Evolutionary conservation across 2,888 invertebrate genomes (phyloP).

Genomic region (Biston betularia): DNA sequence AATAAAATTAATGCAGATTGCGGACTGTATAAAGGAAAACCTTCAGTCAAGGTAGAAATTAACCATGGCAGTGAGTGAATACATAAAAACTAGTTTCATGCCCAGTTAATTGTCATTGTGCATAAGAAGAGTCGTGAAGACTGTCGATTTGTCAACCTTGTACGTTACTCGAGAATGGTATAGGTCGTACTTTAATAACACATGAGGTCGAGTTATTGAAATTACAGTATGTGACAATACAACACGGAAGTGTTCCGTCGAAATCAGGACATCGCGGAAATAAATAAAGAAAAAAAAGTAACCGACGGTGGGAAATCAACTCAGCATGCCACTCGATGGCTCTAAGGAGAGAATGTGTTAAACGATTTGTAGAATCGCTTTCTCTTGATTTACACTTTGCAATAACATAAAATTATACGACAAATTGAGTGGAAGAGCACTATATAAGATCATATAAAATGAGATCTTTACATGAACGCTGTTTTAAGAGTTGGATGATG

Average conservation of each 20-base stretch:
- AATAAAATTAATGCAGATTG: slow-evolving; percentile 39
- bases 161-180: slow-evolving; percentile 48
- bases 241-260: slow-evolving; percentile 17
- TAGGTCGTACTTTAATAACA: slow-evolving; percentile 14
- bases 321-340: slow-evolving; percentile 9
- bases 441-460: slow-evolving; percentile 16
- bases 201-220: slow-evolving; percentile 15
- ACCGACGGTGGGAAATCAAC: slow-evolving; percentile 26
- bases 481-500: not conserved
- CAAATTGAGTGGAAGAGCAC: slow-evolving; percentile 5
- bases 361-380: slow-evolving; percentile 20
- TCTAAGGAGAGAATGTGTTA: slow-evolving; percentile 28
- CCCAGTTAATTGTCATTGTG: slow-evolving; percentile 37
- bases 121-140: slow-evolving; percentile 50
- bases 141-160: slow-evolving; percentile 55
- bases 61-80: slow-evolving; percentile 28
- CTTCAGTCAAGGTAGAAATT: slow-evolving; percentile 39
- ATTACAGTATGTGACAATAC: slow-evolving; percentile 13
- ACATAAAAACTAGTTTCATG: slow-evolving; percentile 38
- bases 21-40: slow-evolving; percentile 38
- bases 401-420: slow-evolving; percentile 13
- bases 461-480: slow-evolving; percentile 8
- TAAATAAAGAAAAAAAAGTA: slow-evolving; percentile 16
- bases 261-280: slow-evolving; percentile 19
- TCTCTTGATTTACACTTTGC: slow-evolving; percentile 30